Evolutionary conservation across 1,140 invertebrate genomes (phyloP), one percentile per base, ranked within the genome.

Genomic region (Spodoptera litura): DNA sequence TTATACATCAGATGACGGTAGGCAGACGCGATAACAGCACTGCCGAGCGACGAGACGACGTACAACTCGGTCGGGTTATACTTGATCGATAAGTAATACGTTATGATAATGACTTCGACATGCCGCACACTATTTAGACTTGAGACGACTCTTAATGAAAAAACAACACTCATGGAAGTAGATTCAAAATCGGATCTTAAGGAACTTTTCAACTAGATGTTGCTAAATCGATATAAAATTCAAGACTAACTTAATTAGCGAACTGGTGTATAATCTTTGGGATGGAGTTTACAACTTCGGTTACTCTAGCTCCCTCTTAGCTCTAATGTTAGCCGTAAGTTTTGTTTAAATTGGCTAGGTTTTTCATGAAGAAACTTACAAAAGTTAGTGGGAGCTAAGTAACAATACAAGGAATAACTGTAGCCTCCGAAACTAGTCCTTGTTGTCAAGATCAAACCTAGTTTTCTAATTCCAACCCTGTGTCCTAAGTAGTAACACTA

Each of bases 1-100:
- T 76, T 78, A 81, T 81, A 78, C 77, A 81, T 68, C 66, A 52
- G 78, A 79, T 74, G 79, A 68, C 71, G 62, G 81, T 80, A 86
- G 83, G 74, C 58, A 78, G 64, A 53, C 68, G 74, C 68, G 72
- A 75, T 79, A 76, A 81, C 70, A 79, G 58, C 51, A 12, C 5
- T 44, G 13, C 10, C 27, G 9, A 8, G 27, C 25, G 10, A 53
- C 13, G 13, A 61, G 38, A 52, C 56, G 49, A 58, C 64, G 11
- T 20, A 56, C 64, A 52, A 83, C 75, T 71, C 31, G 55, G 75
- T 56, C 72, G 81, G 44, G 71, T 80, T 64, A 80, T 56, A 66
- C 58, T 73, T 78, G 78, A 73, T 81, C 75, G 81, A 80, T 78
- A 78, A 78, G 64, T 72, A 80, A 78, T 80, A 78, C 78, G 51